Conservation (phyloP, 2,797 vertebrate species). For the Distichodus sexfasciatus region DNA sequence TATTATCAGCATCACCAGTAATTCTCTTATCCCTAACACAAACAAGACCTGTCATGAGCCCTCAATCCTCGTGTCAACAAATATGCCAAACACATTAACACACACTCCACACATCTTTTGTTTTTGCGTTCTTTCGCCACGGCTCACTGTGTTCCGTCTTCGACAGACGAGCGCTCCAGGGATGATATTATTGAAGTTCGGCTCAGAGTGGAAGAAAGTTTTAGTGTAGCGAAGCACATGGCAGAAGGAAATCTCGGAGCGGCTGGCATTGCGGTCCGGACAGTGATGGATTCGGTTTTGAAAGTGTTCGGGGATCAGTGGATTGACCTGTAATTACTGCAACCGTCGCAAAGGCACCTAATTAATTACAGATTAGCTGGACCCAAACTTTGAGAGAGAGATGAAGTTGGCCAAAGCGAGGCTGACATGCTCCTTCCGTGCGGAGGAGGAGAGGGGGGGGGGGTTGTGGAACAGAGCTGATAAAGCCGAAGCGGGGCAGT, state of each 20-base stretch:
- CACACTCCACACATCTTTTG: neutral
- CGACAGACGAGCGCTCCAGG: conserved; percentile 29
- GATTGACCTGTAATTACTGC: conserved; percentile 55
- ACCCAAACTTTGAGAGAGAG: conserved; percentile 43
- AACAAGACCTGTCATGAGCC: too few relatives aligned
- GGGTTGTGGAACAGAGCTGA: conserved; percentile 23
- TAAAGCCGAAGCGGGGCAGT: conserved; percentile 40
- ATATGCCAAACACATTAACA: too few relatives aligned
- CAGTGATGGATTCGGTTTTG: conserved; percentile 47
- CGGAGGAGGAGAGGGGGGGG: neutral
- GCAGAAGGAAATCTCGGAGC: conserved; percentile 24
- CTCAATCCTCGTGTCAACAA: too few relatives aligned
- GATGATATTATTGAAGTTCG: conserved; percentile 31
- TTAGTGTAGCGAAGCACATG: neutral
- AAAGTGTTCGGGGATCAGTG: conserved; percentile 45
- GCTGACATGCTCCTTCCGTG: conserved; percentile 9
- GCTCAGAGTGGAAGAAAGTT: conserved; percentile 25
- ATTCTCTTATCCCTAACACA: too few relatives aligned
- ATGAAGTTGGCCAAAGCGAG: conserved; percentile 40
- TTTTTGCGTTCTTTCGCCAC: neutral
- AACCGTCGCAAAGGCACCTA: conserved; percentile 41
- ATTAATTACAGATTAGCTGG: conserved; percentile 57
- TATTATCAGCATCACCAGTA: too few relatives aligned
- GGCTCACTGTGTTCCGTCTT: conserved; percentile 16
- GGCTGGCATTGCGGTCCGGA: conserved; percentile 9